Evolutionary conservation across 1,140 invertebrate species (phyloP), one percentile per base, ranked within the genome.

Genomic region (Drosophila tsacasi): DNA sequence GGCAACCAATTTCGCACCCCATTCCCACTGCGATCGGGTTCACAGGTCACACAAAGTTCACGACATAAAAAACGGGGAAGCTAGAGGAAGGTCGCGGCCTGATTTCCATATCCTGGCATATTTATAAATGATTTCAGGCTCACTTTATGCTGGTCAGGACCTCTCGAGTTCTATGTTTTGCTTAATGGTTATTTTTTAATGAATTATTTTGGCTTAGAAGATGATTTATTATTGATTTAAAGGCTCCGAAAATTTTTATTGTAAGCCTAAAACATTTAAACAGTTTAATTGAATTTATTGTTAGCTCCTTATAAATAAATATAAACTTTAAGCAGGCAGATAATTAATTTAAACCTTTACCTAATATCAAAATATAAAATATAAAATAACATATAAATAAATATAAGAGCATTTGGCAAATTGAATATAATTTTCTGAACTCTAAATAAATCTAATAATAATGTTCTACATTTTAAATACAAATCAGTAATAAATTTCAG

Each of bases 1-100:
- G 55, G 68, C 63, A 81, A 75, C 50, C 72, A 55, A 64, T 81
- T 84, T 84, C 72, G 72, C 82, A 84, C 81, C 81, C 81, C 73
- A 62, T 66, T 79, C 61, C 62, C 50, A 46, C 46, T 61, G 55
- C 54, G 21, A 49, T 68, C 47, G 77, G 77, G 65, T 74, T 74
- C 71, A 74, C 57, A 86, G 83, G 76, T 86, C 80, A 74, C 71
- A 42, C 27, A 50, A 19, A 50, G 25, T 50, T 27, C 25, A 50
- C 17, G 13, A n/a, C 25, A 73, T 42, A 61, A 73, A 73, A 73
- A 72, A 61, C 12, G 21, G 42, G 59, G 35, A 35, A 27, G 50
- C 17, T 17, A 32, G 32, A 27, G 35, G n/a, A 27, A 49, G 47
- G 50, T 72, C 69, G 69, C n/a, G 27, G 13, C n/a, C 39, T 66